Base-by-base conservation (phyloP, 2,797 vertebrate genomes). In the Cynopterus sphinx region DNA sequence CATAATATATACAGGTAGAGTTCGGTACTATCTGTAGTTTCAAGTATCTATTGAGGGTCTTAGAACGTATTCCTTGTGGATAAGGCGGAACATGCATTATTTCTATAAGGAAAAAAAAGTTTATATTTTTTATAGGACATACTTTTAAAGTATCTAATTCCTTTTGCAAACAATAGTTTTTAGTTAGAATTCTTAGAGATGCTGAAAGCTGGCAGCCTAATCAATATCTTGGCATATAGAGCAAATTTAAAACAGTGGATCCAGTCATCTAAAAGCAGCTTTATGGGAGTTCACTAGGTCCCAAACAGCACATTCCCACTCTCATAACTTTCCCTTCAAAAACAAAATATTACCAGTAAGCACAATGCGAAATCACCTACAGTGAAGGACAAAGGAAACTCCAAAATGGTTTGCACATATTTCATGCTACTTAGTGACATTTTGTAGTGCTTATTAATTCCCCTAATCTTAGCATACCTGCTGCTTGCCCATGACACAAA, bases 151-250 rank as follows among this genome's bases (percentile, higher is more conserved):
- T 73, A 70, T 46, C 65, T 86, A 46, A 95, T 43, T 92, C 22
- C 89, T 68, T 96, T 41, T 88, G 71, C 41, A 93, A 88, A 75
- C 9, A 87, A 36, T 41, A 65, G 16, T 59, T 90, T 89, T 11
- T 57, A 68, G 53, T 79, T 87, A 85, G n/a, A 94, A 90, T 90
- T 96, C 87, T 87, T 68, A 33, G 63, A 91, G 26, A 73, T 57
- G 13, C 46, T 46, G n/a, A 87, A 77, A 96, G 79, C 17, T 31
- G 24, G 28, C 22, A 86, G 24, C 26, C 59, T 82, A n/a, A n/a
- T 81, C 22, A 31, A 22, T 90, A 90, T 86, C 61, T 91, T 84
- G 31, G n/a, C 53, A 31, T 84, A 2, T 57, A 73, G 3, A 82
- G 19, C 26, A 79, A 90, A 92, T 70, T 95, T 90, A 57, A 70